Conservation (phyloP, 2,888 invertebrate genomes). For the Dendrolimus pini region DNA sequence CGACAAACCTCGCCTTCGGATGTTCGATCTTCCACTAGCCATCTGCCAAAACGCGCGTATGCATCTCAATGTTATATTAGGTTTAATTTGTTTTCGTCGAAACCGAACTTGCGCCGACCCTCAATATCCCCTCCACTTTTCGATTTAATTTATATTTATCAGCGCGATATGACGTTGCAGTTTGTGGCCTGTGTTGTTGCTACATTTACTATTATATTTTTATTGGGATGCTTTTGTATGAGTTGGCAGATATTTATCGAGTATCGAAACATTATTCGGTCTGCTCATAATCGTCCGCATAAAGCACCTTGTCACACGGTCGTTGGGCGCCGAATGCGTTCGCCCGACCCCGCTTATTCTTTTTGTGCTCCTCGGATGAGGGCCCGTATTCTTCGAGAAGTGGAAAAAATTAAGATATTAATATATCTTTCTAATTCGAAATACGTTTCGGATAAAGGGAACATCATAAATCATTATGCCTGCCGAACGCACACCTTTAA, state of each 20-base stretch:
- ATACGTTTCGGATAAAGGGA: slow-evolving; percentile 73
- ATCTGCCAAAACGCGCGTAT: slow-evolving; percentile 28
- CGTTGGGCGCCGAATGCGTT: slow-evolving; percentile 71
- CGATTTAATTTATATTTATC: slow-evolving; percentile 64
- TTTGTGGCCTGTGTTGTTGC: slow-evolving; percentile 68
- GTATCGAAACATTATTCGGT: slow-evolving; percentile 74
- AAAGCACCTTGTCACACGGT: slow-evolving; percentile 77
- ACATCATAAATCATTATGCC: slow-evolving; percentile 69
- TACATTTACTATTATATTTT: slow-evolving; percentile 75
- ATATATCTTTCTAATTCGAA: slow-evolving; percentile 76
- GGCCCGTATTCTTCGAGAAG: slow-evolving; percentile 69
- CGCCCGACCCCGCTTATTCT: slow-evolving; percentile 61
- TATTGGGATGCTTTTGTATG: slow-evolving; percentile 76
- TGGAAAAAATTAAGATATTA: slow-evolving; percentile 77
- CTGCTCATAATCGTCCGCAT: slow-evolving; percentile 72
- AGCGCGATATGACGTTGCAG: slow-evolving; percentile 69
- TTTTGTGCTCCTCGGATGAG: slow-evolving; percentile 62
- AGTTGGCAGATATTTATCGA: slow-evolving; percentile 77
- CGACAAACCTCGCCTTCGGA: slow-evolving; percentile 17
- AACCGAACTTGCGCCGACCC: slow-evolving; percentile 28
- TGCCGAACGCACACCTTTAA: slow-evolving; percentile 33
- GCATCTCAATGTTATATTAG: slow-evolving; percentile 38
- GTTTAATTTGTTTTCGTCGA: slow-evolving; percentile 50
- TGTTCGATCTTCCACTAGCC: slow-evolving; percentile 28
- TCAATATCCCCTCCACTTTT: slow-evolving; percentile 31